Evolutionary conservation across 2,888 invertebrate genomes (phyloP).

Genomic region (Tenthredo mesomela): DNA sequence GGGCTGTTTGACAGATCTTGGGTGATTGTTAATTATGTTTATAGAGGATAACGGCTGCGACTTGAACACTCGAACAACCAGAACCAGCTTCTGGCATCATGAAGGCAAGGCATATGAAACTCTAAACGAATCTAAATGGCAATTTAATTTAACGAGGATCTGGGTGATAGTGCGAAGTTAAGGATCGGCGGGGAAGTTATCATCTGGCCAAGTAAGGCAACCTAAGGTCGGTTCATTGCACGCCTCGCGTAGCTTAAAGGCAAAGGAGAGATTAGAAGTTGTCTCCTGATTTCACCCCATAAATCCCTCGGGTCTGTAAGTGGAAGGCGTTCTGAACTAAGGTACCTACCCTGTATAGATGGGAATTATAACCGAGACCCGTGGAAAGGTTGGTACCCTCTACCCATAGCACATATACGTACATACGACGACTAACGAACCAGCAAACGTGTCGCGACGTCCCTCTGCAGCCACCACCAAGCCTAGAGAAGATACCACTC

Average conservation of each 20-base stretch:
- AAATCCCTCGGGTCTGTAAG: conserved; percentile 57
- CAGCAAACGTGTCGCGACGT: conserved; percentile 7
- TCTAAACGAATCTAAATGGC: background rate
- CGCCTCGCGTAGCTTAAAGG: conserved; percentile 59
- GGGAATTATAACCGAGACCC: conserved; percentile 36
- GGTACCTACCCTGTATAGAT: conserved; percentile 7
- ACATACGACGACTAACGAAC: conserved; percentile 34
- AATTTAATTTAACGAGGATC: background rate
- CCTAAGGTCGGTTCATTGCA: background rate
- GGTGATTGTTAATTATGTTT: conserved; percentile 76
- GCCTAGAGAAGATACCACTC: conserved; percentile 36
- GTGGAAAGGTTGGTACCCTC: background rate
- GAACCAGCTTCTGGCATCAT: background rate
- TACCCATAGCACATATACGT: background rate
- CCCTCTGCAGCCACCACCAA: background rate
- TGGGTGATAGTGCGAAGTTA: background rate
- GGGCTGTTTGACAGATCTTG: conserved; percentile 74
- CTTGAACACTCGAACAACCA: background rate
- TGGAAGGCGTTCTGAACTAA: conserved; percentile 17
- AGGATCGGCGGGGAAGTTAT: background rate
- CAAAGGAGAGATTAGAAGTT: conserved; percentile 66
- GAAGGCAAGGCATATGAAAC: background rate
- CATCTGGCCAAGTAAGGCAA: background rate
- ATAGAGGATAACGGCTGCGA: conserved; percentile 60
- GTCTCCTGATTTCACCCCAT: conserved; percentile 64